Base-by-base conservation (phyloP, 2,888 invertebrate genomes). In the Dione vanillae region DNA sequence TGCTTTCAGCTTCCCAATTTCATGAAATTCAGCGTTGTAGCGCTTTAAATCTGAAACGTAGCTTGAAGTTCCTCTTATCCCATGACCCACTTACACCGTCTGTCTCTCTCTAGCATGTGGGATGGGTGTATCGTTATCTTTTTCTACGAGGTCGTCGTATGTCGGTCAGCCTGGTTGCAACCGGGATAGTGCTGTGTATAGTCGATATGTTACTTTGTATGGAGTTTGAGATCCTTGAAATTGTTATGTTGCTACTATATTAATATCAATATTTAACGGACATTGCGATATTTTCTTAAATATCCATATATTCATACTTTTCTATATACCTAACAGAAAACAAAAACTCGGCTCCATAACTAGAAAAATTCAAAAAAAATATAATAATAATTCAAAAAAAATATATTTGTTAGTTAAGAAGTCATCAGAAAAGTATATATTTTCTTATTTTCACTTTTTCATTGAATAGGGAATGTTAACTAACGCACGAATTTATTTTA, bases 121-220 rank as follows among this genome's bases (percentile, higher is more conserved):
- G 41, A 47, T 67, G 49, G 41, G 65, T 72, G 73, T 87, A 79
- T 74, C 64, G 73, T 65, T 70, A 72, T 90, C 90, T 80, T 82
- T 78, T 62, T 88, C 84, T 78, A 75, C 89, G 91, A 91, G 91
- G 91, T 91, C 90, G 90, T 79, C 81, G 79, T 84, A 92, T 89
- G 87, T 91, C 91, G 91, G 91, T 90, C 91, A 91, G 85, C 84
- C 82, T 85, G 84, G 86, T 89, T 88, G 86, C 86, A 85, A 87
- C 89, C 86, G 86, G 88, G 86, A 88, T 84, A 84, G 82, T 83
- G 88, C 84, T 79, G 88, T 75, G 65, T 69, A 54, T 68, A 67
- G 66, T 75, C 76, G 74, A 71, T 74, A 62, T 43, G 56, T 70
- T 65, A 67, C 49, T 65, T 71, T 51, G 43, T 27, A 8, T 64